Evolutionary conservation across 2,113 vertebrate genomes (phyloP).

Genomic region (Protobothrops mucrosquamatus): DNA sequence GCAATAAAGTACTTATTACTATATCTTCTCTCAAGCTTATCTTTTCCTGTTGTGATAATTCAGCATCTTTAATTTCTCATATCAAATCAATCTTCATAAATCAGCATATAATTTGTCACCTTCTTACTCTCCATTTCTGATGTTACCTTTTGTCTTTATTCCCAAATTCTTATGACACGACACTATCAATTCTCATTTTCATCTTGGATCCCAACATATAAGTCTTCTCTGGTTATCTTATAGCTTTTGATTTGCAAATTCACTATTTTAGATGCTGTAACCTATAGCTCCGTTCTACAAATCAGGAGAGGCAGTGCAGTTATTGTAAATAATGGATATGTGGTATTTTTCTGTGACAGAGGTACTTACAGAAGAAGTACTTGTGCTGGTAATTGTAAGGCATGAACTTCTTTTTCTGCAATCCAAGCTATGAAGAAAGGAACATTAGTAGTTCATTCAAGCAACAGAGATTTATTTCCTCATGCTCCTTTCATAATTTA

Average conservation of each 20-base stretch:
- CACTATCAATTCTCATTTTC: neutral
- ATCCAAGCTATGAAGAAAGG: constrained; percentile 72
- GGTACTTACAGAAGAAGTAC: constrained; percentile 79
- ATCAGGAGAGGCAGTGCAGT: neutral
- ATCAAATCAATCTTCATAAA: too few species aligned
- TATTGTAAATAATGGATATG: neutral
- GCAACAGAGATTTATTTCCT: neutral
- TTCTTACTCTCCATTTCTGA: neutral
- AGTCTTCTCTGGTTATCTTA: too few species aligned
- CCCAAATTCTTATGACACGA: neutral
- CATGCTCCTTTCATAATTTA: neutral
- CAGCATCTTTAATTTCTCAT: too few species aligned
- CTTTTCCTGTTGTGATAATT: neutral
- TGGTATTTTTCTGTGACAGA: neutral
- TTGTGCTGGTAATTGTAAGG: constrained; percentile 82
- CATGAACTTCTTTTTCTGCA: constrained; percentile 80
- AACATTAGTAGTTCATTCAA: neutral
- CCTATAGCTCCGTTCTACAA: neutral
- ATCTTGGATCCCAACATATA: neutral
- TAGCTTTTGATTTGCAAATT: neutral
- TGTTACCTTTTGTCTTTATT: neutral
- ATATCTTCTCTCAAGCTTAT: neutral
- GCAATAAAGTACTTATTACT: too few species aligned
- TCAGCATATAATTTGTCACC: neutral
- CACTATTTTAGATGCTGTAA: neutral